Evolutionary conservation across 1,140 invertebrate species (phyloP).

Genomic region (Trialeurodes vaporariorum): DNA sequence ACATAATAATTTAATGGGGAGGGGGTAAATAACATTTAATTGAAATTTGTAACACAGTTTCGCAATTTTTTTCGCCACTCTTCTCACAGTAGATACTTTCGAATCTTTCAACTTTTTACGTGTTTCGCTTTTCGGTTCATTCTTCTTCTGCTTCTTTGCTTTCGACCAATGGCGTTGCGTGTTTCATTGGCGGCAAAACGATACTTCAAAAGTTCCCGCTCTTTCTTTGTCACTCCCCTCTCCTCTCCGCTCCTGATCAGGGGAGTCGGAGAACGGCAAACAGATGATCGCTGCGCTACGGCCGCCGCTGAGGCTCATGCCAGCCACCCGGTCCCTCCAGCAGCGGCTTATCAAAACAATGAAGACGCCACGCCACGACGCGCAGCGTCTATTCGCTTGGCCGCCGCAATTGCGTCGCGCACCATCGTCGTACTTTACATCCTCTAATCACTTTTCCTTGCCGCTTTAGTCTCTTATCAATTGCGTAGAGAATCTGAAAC

Average conservation of each 20-base stretch:
- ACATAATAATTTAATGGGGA: too few relatives aligned
- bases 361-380: too few relatives aligned
- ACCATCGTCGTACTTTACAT: too few relatives aligned
- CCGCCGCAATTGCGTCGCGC: too few relatives aligned
- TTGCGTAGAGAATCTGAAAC: too few relatives aligned
- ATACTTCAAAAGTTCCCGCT: not conserved
- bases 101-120: not conserved
- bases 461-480: too few relatives aligned
- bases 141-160: not conserved
- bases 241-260: not conserved
- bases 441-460: too few relatives aligned
- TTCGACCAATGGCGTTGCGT: not conserved
- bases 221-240: not conserved
- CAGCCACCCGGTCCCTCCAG: not conserved
- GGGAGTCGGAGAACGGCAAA: not conserved
- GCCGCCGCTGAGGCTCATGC: not conserved
- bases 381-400: too few relatives aligned
- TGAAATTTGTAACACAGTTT: too few relatives aligned
- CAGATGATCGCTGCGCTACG: not conserved
- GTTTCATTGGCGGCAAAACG: not conserved
- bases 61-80: not conserved
- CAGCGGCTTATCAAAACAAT: too few relatives aligned
- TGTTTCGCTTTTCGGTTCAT: not conserved
- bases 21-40: too few relatives aligned
- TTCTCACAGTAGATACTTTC: not conserved